Evolutionary conservation across 2,113 vertebrate genomes (phyloP).

Genomic region (Sarotherodon lohbergeri): DNA sequence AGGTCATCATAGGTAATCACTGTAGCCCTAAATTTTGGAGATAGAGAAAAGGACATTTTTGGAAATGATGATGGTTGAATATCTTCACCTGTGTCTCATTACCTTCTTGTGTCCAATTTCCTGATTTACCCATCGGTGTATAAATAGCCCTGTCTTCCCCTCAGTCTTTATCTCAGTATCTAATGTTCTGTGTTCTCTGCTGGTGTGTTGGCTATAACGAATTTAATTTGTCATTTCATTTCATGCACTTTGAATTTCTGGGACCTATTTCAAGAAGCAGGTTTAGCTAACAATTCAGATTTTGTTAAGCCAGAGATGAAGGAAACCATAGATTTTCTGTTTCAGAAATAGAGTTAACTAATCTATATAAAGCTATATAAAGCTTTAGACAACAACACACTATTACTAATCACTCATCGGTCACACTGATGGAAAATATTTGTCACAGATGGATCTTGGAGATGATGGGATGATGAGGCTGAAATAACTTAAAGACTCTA

Average conservation of each 20-base stretch:
- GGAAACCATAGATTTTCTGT: background rate
- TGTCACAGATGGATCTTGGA: background rate
- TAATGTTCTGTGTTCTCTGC: background rate
- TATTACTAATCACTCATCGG: background rate
- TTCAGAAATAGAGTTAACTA: background rate
- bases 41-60: background rate
- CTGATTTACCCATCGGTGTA: background rate
- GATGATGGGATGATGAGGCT: background rate
- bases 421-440: background rate
- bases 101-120: background rate
- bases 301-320: background rate
- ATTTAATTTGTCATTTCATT: background rate
- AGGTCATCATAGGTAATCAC: background rate
- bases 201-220: background rate
- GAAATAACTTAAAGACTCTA: background rate
- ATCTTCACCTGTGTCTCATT: background rate
- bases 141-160: background rate
- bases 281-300: background rate
- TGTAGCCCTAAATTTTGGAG: background rate
- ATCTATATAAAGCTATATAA: background rate
- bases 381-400: background rate
- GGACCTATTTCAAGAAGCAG: background rate
- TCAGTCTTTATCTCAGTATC: background rate
- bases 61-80: background rate
- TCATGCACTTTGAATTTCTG: background rate